Evolutionary conservation across 2,888 invertebrate species (phyloP).

Genomic region (Notodonta dromedarius): DNA sequence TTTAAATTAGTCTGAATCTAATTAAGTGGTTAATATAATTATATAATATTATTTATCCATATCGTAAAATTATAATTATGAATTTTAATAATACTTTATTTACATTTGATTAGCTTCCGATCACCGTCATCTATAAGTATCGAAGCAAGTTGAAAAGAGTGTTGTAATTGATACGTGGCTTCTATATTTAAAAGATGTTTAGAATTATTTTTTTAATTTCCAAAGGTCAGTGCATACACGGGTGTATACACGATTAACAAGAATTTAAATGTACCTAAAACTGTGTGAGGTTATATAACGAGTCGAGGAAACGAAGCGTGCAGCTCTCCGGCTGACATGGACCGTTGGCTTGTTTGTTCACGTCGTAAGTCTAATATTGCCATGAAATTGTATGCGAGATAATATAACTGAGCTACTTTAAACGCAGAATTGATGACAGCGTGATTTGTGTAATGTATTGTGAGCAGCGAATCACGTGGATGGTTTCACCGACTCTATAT

Average conservation of each 20-base stretch:
- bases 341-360: conserved; percentile 42
- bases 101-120: background rate
- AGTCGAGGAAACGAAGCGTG: conserved; percentile 49
- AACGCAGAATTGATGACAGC: conserved; percentile 4
- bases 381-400: conserved; percentile 16
- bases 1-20: too few relatives aligned
- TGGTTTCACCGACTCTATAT: background rate
- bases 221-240: conserved; percentile 28
- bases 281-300: conserved; percentile 38
- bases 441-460: conserved; percentile 13
- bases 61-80: too few relatives aligned
- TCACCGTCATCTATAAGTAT: too few relatives aligned
- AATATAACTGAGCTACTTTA: conserved; percentile 14
- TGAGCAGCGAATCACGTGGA: conserved; percentile 6
- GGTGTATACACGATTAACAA: conserved; percentile 31
- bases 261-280: conserved; percentile 23
- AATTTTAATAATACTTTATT: background rate
- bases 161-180: too few relatives aligned
- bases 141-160: too few relatives aligned
- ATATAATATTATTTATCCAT: too few relatives aligned
- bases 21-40: too few relatives aligned
- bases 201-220: background rate
- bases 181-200: too few relatives aligned
- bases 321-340: conserved; percentile 32
- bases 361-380: conserved; percentile 26